phyloP scores from a whole-genome alignment of 2,797 vertebrate species.

The Argyrosomus regius region DNA sequence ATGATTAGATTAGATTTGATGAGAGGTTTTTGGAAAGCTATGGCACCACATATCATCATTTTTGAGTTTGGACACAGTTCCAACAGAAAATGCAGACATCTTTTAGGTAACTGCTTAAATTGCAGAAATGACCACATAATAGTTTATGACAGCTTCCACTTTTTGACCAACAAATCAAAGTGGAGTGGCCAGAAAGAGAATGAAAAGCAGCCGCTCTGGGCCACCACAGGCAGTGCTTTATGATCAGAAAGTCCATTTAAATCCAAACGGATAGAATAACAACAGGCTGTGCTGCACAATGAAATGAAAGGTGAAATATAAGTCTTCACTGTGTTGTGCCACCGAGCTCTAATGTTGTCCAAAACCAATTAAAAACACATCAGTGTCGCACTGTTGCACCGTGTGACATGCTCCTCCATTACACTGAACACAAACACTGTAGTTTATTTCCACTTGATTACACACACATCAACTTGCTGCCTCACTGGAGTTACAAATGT shows the following conservation, averaged over 20 bases:
- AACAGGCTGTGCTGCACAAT: too few species aligned
- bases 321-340: too few species aligned
- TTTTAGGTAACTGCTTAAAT: background rate
- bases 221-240: background rate
- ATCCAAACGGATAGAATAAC: background rate
- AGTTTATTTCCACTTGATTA: too few species aligned
- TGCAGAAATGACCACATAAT: background rate
- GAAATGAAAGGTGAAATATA: too few species aligned
- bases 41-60: slow-evolving; percentile 6
- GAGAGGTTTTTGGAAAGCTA: slow-evolving; percentile 13
- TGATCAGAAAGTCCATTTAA: background rate
- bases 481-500: background rate
- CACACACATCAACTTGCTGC: too few species aligned
- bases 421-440: too few species aligned
- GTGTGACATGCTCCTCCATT: too few species aligned
- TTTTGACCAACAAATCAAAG: background rate
- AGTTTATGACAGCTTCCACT: background rate
- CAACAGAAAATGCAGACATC: background rate
- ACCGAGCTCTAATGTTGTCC: too few species aligned
- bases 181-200: background rate
- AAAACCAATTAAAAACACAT: too few species aligned
- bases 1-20: slow-evolving; percentile 29
- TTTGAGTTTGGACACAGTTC: slow-evolving; percentile 12
- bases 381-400: too few species aligned
- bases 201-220: background rate